phyloP scores from a whole-genome alignment of 2,888 invertebrate species.

The Uloborus plumipes region DNA sequence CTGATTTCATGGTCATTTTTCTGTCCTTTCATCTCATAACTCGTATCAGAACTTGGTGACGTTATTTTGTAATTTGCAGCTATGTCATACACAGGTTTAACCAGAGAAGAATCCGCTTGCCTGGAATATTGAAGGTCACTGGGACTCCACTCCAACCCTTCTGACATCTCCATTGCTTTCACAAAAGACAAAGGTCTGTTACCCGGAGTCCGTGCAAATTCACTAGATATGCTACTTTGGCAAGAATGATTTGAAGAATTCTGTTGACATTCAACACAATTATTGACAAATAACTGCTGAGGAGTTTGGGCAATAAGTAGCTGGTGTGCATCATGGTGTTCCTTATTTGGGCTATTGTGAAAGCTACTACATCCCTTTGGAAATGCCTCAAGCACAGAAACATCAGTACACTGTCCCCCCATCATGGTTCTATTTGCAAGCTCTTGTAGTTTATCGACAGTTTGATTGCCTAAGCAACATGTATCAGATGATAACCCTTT shows the following conservation, averaged over 20 bases:
- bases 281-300: slow-evolving; percentile 43
- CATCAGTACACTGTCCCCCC: slow-evolving; percentile 48
- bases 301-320: slow-evolving; percentile 40
- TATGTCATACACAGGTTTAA: background rate
- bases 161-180: slow-evolving; percentile 71
- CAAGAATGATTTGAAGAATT: slow-evolving; percentile 36
- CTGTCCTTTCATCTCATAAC: no score
- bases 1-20: no score
- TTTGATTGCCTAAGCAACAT: slow-evolving; percentile 59
- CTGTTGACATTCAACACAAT: slow-evolving; percentile 52
- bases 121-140: slow-evolving; percentile 13
- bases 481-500: slow-evolving; percentile 60
- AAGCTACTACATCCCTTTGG: slow-evolving; percentile 50
- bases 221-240: slow-evolving; percentile 44
- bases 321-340: slow-evolving; percentile 42
- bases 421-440: slow-evolving; percentile 55
- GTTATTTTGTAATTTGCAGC: slow-evolving; percentile 17
- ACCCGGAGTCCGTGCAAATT: slow-evolving; percentile 54
- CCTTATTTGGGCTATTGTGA: slow-evolving; percentile 37
- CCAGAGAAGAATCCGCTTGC: background rate
- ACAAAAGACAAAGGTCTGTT: slow-evolving; percentile 71
- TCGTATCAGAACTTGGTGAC: slow-evolving; percentile 30
- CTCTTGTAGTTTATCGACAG: slow-evolving; percentile 58
- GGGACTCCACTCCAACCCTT: slow-evolving; percentile 67
- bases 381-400: slow-evolving; percentile 51